Evolutionary conservation across 2,888 invertebrate genomes (phyloP), one percentile per base, ranked within the genome.

Genomic region (Drosophila paranaensis): DNA sequence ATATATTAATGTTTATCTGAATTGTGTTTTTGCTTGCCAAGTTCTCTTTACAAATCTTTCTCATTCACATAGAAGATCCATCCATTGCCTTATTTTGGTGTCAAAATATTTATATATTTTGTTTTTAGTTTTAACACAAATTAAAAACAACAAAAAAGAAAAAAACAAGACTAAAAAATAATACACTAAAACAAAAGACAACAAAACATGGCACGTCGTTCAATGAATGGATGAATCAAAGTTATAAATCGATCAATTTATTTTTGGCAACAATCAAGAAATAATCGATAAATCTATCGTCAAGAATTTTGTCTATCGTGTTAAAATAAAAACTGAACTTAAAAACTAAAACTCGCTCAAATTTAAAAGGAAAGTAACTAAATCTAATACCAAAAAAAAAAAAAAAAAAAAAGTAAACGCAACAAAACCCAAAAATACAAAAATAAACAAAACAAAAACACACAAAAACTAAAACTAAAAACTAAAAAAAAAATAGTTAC

Each of bases 121-220:
- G 39, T 42, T 60, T 55, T 42, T 1, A 8, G 53, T 64, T 63
- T 42, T 9, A 72, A 61, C 51, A 73, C 53, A 56, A 51, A 27
- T 11, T 20, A 9, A n/a, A 39, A 14, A 35, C 35, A 56, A 63
- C 48, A 20, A 56, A 51, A 27, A 9, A n/a, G 35, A 14, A 35
- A 35, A 56, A 63, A 51, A 20, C 20, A 13, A 4, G 2, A 48
- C 6, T 53, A 45, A 54, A 56, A 37, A 77, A 63, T 33, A 50
- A 69, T 77, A 85, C 77, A 33, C 54, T 51, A 56, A 60, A 37
- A 20, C 35, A 9, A 39, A 27, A 56, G 51, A 62, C 60, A 39
- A 69, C 60, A 74, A 82, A 88, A 83, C 83, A 88, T 84, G 83
- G 83, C 83, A 84, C 83, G 89, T 75, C 83, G 89, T 75, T 80